Evolutionary conservation across 2,888 invertebrate species (phyloP).

Genomic region (Bedellia somnulentella): DNA sequence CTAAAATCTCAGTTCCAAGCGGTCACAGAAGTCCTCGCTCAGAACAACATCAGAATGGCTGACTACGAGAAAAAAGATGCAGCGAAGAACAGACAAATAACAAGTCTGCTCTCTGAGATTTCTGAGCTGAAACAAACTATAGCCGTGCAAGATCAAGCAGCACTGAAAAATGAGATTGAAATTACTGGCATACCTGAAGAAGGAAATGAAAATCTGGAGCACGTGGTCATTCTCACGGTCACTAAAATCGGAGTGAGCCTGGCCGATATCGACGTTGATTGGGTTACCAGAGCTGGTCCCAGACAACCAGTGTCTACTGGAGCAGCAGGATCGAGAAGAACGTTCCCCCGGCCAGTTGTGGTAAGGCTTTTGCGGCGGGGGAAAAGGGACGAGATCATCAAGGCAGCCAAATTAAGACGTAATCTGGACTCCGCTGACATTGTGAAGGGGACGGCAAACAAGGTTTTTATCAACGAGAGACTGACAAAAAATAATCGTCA

Average conservation of each 20-base stretch:
- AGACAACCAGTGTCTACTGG: background rate
- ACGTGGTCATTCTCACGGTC: background rate
- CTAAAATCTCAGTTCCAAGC: background rate
- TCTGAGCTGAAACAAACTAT: background rate
- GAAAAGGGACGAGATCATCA: background rate
- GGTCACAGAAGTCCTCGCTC: background rate
- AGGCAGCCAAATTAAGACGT: background rate
- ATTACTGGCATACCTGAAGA: background rate
- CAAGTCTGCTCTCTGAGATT: background rate
- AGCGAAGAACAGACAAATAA: background rate
- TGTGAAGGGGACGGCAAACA: background rate
- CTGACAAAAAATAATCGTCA: background rate
- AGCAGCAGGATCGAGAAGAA: background rate
- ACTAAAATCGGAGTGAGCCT: background rate
- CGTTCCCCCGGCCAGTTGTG: background rate
- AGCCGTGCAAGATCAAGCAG: background rate
- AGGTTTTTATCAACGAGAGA: background rate
- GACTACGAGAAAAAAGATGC: too few relatives aligned
- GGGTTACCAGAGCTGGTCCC: background rate
- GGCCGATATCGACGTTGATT: too few relatives aligned
- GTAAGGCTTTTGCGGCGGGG: background rate
- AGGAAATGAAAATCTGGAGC: background rate
- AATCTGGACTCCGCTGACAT: background rate
- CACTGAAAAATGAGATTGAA: background rate
- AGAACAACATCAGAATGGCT: too few relatives aligned